phyloP scores from a whole-genome alignment of 2,888 invertebrate species.

The Hydroisotoma schaefferi region DNA sequence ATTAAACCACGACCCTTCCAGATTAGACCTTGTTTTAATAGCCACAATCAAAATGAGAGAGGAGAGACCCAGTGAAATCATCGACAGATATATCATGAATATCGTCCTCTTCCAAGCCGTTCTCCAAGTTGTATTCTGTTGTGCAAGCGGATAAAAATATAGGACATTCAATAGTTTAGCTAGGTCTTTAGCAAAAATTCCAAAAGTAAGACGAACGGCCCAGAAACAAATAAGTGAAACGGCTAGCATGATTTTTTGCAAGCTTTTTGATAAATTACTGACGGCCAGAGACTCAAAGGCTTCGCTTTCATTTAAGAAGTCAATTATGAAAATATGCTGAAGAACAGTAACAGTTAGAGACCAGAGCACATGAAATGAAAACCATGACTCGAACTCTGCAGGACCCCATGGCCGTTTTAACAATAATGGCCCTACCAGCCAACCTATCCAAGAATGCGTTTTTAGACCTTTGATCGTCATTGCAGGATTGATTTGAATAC shows the following conservation, averaged over 20 bases:
- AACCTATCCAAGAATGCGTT: conserved; percentile 12
- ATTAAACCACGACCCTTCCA: conserved; percentile 4
- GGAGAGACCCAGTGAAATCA: not conserved
- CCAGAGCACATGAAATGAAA: conserved; percentile 11
- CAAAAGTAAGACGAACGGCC: conserved; percentile 16
- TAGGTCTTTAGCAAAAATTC: conserved; percentile 21
- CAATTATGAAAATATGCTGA: conserved; percentile 11
- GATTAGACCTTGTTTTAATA: not conserved
- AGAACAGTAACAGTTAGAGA: conserved; percentile 7
- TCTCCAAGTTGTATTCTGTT: conserved; percentile 12
- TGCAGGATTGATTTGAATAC: not conserved
- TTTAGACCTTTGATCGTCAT: not conserved
- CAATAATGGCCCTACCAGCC: conserved; percentile 15
- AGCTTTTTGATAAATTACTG: conserved; percentile 4
- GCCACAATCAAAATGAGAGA: not conserved
- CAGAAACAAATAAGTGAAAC: conserved; percentile 16
- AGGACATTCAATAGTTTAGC: conserved; percentile 13
- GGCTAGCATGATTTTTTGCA: conserved; percentile 7
- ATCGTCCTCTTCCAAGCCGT: conserved; percentile 9
- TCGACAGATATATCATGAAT: conserved; percentile 14
- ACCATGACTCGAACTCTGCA: conserved; percentile 28
- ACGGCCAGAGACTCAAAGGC: conserved; percentile 6
- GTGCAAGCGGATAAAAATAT: conserved; percentile 15
- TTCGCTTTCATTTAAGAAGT: conserved; percentile 11
- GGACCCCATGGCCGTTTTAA: conserved; percentile 23